Evolutionary conservation across 2,113 vertebrate genomes (phyloP).

Genomic region (Dinomys branickii): DNA sequence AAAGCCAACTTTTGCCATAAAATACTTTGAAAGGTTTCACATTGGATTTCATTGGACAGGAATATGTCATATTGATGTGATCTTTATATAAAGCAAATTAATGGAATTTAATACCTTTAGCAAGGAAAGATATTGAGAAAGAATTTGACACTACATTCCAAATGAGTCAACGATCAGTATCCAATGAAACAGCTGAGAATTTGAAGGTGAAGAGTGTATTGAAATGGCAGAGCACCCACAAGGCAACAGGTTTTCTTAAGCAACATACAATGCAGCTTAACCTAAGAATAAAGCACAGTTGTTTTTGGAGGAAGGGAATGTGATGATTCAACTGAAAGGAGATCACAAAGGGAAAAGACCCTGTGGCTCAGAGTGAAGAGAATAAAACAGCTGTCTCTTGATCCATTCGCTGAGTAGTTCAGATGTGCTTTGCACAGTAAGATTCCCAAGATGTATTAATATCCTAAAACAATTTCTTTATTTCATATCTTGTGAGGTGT

Average conservation of each 20-base stretch:
- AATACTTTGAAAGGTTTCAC: background rate
- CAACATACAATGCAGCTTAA: background rate
- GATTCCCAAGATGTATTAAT: background rate
- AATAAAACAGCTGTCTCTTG: background rate
- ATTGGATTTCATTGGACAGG: background rate
- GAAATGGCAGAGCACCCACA: background rate
- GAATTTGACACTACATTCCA: background rate
- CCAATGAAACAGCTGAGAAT: background rate
- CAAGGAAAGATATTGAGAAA: background rate
- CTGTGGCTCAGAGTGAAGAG: background rate
- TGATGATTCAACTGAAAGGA: background rate
- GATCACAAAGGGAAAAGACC: background rate
- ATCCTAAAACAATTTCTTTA: background rate
- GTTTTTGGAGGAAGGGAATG: background rate
- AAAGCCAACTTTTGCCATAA: background rate
- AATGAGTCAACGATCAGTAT: background rate
- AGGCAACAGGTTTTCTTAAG: background rate
- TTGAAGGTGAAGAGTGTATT: background rate
- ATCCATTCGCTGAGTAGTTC: background rate
- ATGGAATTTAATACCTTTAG: background rate
- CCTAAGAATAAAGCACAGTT: background rate
- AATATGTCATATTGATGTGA: background rate
- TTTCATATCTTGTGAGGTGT: background rate
- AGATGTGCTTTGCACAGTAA: background rate
- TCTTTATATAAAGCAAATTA: background rate